These are phyloP conservation scores for Morelia viridis DNA, from an alignment of 2,797 vertebrate genomes.

Conservation along the genomic window DNA sequence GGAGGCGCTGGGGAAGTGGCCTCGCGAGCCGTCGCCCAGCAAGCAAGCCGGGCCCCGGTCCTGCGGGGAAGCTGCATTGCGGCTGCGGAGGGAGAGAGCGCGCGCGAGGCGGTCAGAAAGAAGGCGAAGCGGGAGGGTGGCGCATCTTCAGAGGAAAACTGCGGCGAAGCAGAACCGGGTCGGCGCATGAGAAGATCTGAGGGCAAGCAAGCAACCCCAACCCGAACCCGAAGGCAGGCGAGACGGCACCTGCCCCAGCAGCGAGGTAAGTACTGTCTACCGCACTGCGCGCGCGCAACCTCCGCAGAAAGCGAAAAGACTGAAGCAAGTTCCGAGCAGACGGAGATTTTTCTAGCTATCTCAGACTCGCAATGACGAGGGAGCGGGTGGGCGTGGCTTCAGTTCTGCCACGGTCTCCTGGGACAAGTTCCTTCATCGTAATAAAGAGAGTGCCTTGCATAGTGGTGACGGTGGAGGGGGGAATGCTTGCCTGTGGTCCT, in stretches of 20 bases:
- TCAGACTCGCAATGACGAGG: background rate
- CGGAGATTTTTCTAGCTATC: rapidly evolving
- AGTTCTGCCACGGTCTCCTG: rapidly evolving
- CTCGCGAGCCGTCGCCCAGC: too few relatives aligned
- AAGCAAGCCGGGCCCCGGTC: background rate
- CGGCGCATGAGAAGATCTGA: background rate
- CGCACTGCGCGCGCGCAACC: background rate
- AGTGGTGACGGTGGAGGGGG: background rate
- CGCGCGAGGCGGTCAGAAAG: background rate
- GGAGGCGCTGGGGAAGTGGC: too few relatives aligned
- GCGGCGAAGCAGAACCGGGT: background rate
- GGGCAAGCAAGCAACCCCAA: background rate
- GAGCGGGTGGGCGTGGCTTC: background rate
- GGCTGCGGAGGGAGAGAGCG: slow-evolving; percentile 3
- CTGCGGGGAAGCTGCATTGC: slow-evolving; percentile 35
- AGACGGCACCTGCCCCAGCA: background rate
- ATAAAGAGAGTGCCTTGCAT: background rate
- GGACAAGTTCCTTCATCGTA: background rate
- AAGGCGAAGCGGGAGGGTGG: background rate
- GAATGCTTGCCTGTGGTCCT: background rate
- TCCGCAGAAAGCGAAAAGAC: background rate
- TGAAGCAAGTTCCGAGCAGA: too few relatives aligned
- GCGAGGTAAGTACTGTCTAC: background rate
- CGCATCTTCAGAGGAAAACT: background rate
- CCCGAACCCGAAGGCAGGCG: background rate